phyloP scores from a whole-genome alignment of 2,888 invertebrate species.

The Candidula unifasciata region DNA sequence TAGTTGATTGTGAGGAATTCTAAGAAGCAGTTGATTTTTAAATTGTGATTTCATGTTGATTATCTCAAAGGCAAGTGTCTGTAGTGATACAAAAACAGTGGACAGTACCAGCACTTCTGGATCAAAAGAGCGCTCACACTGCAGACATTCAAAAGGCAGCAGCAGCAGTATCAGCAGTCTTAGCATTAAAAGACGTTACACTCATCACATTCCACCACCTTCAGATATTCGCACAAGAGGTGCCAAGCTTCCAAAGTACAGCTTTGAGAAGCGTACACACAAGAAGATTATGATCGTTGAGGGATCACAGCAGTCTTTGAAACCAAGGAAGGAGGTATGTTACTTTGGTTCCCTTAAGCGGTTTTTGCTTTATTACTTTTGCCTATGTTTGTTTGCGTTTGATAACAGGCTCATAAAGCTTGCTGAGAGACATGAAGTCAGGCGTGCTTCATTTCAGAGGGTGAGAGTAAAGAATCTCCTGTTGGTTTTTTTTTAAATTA shows the following conservation, averaged over 20 bases:
- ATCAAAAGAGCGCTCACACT: conserved; percentile 26
- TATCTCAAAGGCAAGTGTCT: conserved; percentile 57
- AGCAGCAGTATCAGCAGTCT: not conserved
- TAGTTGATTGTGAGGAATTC: too few species aligned
- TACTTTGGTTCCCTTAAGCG: too few species aligned
- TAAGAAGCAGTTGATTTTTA: too few species aligned
- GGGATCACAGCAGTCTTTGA: conserved; percentile 41
- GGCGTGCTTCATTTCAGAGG: too few species aligned
- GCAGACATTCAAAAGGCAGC: conserved; percentile 55
- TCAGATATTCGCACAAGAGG: conserved; percentile 80
- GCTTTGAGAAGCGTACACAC: conserved; percentile 77
- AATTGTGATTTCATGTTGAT: too few species aligned
- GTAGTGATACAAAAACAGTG: conserved; percentile 60
- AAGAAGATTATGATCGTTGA: conserved; percentile 65
- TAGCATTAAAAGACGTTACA: conserved; percentile 66
- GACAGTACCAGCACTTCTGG: conserved; percentile 57
- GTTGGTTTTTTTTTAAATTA: too few species aligned
- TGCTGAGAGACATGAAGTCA: too few species aligned
- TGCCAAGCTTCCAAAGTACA: conserved; percentile 83
- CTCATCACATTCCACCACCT: conserved; percentile 72
- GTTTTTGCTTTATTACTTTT: too few species aligned
- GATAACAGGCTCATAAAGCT: too few species aligned
- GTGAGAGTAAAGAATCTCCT: too few species aligned
- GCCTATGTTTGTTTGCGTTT: too few species aligned
- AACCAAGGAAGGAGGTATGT: conserved; percentile 43